Base-by-base conservation (phyloP, 2,888 invertebrate species). In the Eristalinus sepulchralis region DNA sequence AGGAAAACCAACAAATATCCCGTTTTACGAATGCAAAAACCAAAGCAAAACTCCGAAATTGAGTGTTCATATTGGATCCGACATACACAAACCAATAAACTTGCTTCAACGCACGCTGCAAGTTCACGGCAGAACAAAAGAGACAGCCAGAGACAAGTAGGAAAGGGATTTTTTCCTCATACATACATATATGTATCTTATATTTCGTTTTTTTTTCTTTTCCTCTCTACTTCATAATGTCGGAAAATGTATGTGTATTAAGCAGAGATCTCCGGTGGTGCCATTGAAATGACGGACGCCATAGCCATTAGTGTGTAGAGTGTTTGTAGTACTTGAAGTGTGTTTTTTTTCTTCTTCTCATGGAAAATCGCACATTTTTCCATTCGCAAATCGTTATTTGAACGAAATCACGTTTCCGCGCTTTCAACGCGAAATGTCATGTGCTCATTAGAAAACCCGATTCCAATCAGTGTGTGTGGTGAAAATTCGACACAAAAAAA, bases 291-390 rank as follows among this genome's bases (percentile, higher is more conserved):
- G 83, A 86, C 71, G 82, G 86, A 86, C 86, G 86, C 86, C 86
- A 86, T 86, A 83, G 86, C 86, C 86, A 86, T 86, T 86, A 83
- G 86, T 80, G 66, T 79, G 71, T 78, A 60, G 68, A 75, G 86
- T 86, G 86, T 83, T 86, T 75, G 83, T 39, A 83, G 75, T 83
- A 75, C 24, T 78, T 83, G 60, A 68, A 63, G 75, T 70, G 73
- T 66, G 59, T 71, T 75, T 81, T 75, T 71, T 82, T 78, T 78
- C 27, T 77, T 75, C 47, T 73, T 78, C 82, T 72, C 77, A 59
- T 78, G 64, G 82, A 82, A 70, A 73, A 73, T 59, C n/a, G 77
- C 2, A 22, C 31, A 70, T 64, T 73, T 82, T 73, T 55, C 70
- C 31, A 13, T 31, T 64, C 24, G 22, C 68, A 70, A 78, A 55